These are phyloP conservation scores for Octomys mimax DNA, from an alignment of 2,797 vertebrate species.

Conservation along the genomic window DNA sequence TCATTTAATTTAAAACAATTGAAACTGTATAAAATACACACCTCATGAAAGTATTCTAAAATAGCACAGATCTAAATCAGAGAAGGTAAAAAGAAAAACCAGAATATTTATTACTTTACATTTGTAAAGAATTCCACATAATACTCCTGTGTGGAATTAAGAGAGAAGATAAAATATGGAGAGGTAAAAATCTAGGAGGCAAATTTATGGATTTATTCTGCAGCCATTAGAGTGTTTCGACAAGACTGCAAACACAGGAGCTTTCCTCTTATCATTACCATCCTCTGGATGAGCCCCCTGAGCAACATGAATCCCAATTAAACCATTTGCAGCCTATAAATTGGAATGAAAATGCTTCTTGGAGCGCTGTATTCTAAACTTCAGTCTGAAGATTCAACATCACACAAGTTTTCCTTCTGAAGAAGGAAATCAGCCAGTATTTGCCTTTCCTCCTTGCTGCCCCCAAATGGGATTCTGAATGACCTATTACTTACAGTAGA, in stretches of 20 bases:
- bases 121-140: constrained; percentile 79
- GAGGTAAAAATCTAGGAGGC: constrained; percentile 85
- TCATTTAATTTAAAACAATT: constrained; percentile 79
- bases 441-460: constrained; percentile 43
- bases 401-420: constrained; percentile 67
- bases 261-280: constrained; percentile 84
- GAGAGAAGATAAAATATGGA: constrained; percentile 85
- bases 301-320: constrained; percentile 89
- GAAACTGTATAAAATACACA: constrained; percentile 73
- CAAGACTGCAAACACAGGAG: constrained; percentile 80
- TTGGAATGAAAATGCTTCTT: constrained; percentile 82
- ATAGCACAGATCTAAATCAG: constrained; percentile 82
- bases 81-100: constrained; percentile 82
- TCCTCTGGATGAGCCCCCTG: constrained; percentile 84
- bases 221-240: constrained; percentile 74
- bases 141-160: constrained; percentile 84
- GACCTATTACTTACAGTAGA: constrained; percentile 62
- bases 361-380: constrained; percentile 77
- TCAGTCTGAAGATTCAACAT: constrained; percentile 72
- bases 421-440: constrained; percentile 1
- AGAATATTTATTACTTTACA: constrained; percentile 79
- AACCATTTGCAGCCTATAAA: constrained; percentile 85
- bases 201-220: constrained; percentile 86
- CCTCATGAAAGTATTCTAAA: constrained; percentile 80
- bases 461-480: constrained; percentile 70